A percentile compares a stretch with the other conserved stretches of the same genome.
Conservation (phyloP, 2,113 vertebrate genomes). For the Erpornis zantholeuca region DNA sequence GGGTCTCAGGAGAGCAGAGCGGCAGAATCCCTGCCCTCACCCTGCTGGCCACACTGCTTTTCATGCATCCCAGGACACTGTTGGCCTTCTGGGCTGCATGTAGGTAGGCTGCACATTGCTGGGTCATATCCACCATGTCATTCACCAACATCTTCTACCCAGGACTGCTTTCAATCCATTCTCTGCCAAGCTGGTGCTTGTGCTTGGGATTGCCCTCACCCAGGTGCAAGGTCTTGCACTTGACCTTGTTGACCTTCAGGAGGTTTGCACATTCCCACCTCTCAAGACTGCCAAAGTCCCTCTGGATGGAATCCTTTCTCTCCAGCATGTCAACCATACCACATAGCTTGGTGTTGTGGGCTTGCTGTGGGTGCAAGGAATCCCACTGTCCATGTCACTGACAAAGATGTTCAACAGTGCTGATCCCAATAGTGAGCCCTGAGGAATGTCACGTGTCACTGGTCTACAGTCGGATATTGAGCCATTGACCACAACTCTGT, state of each 20-base stretch:
- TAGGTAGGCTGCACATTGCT: neutral
- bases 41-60: neutral
- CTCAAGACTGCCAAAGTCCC: neutral
- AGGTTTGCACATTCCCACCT: neutral
- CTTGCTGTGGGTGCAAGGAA: too few relatives aligned
- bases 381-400: neutral
- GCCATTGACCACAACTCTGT: neutral
- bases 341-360: neutral
- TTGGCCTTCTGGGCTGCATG: neutral
- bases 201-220: neutral
- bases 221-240: neutral
- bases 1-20: neutral
- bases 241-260: neutral
- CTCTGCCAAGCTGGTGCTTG: neutral
- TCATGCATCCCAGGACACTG: neutral
- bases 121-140: neutral
- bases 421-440: fast-evolving
- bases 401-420: neutral
- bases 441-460: neutral
- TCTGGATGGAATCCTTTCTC: neutral
- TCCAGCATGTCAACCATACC: fast-evolving
- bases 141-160: neutral
- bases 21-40: neutral
- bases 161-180: neutral
- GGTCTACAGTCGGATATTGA: neutral